A percentile compares a stretch with the other conserved stretches of the same genome.
Conservation (phyloP, 2,113 vertebrate species). For the Ochotona curzoniae region DNA sequence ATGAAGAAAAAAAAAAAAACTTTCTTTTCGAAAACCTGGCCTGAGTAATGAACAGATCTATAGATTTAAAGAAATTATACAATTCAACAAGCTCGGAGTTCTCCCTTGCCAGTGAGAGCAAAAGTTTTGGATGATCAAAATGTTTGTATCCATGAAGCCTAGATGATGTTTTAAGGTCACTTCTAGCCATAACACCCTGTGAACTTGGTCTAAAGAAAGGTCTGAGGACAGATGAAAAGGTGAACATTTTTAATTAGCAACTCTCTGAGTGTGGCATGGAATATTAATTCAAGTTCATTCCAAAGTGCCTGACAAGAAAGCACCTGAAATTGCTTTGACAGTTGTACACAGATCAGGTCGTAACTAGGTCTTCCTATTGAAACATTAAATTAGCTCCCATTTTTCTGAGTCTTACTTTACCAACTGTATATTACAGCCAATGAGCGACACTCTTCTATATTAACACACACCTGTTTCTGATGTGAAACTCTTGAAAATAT, state of each 20-base stretch:
- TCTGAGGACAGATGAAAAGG: slow-evolving; percentile 20
- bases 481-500: slow-evolving; percentile 1
- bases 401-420: background rate
- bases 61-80: slow-evolving; percentile 30
- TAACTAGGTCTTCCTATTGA: background rate
- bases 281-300: slow-evolving; percentile 49
- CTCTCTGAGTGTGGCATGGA: slow-evolving; percentile 38
- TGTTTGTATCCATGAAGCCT: slow-evolving; percentile 36
- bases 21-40: slow-evolving; percentile 52
- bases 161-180: slow-evolving; percentile 24
- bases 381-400: slow-evolving; percentile 49
- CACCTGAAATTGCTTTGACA: background rate
- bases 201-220: slow-evolving; percentile 2
- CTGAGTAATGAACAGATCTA: background rate
- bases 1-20: slow-evolving; percentile 8
- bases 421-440: slow-evolving; percentile 34
- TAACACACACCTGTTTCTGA: slow-evolving; percentile 38
- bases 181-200: slow-evolving; percentile 38
- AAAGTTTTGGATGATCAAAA: background rate
- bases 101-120: slow-evolving; percentile 30
- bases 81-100: background rate
- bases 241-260: slow-evolving; percentile 40
- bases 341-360: background rate
- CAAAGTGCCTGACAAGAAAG: slow-evolving; percentile 1
- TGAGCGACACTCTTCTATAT: slow-evolving; percentile 25